phyloP scores from a whole-genome alignment of 2,888 invertebrate species.

The Cryptosula pallasiana region DNA sequence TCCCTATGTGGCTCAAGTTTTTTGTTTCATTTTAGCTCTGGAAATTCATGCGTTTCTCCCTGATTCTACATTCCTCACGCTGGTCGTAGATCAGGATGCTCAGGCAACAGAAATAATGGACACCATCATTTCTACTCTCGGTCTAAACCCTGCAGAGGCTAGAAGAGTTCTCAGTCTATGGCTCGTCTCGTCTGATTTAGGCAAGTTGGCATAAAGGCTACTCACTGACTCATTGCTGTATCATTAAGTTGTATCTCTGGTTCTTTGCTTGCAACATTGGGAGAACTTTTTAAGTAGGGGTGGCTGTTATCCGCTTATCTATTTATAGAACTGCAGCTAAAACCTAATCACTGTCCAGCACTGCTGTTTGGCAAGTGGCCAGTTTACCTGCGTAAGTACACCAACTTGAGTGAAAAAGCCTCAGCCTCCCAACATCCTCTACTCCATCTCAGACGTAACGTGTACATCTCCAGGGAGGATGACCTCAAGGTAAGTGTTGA shows the following conservation, averaged over 20 bases:
- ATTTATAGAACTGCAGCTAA: constrained; percentile 5
- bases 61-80: background rate
- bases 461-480: constrained; percentile 12
- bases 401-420: background rate
- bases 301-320: background rate
- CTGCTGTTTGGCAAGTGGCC: constrained; percentile 18
- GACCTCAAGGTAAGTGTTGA: constrained; percentile 16
- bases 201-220: background rate
- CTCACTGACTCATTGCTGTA: background rate
- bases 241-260: background rate
- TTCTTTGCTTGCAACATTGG: no score
- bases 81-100: background rate
- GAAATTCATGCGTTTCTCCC: constrained; percentile 5
- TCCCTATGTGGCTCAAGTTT: no score
- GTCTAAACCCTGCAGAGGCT: background rate
- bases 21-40: background rate
- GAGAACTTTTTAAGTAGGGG: no score
- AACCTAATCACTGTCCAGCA: constrained; percentile 14
- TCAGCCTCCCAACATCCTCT: background rate
- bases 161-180: constrained; percentile 20
- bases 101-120: constrained; percentile 20
- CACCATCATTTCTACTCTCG: background rate
- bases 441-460: background rate
- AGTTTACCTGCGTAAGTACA: constrained; percentile 18
- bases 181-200: constrained; percentile 10